A percentile compares a stretch with the other conserved stretches of the same genome.
Conservation (phyloP, 1,140 invertebrate species). For the Augochlora pura region DNA sequence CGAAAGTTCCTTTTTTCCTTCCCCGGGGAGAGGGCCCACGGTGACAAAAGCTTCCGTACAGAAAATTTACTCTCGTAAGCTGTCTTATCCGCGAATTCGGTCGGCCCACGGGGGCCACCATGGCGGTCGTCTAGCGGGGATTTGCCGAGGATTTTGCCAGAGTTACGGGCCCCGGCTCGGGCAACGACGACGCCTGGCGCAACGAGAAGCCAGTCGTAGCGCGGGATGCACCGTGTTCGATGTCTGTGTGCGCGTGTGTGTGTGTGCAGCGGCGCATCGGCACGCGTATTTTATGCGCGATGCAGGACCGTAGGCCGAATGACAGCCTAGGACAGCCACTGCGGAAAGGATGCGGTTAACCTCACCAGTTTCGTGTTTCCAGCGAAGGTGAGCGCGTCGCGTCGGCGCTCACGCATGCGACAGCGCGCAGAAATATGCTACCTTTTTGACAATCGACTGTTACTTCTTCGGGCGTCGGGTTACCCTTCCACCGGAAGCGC, state of each 20-base stretch:
- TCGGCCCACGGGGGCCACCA: too few relatives aligned
- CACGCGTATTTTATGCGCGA: constrained; percentile 56
- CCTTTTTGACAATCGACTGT: not conserved
- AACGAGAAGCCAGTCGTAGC: constrained; percentile 25
- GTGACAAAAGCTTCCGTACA: not conserved
- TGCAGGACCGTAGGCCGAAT: constrained; percentile 49
- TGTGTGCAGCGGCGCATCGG: constrained; percentile 25
- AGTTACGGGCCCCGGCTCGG: not conserved
- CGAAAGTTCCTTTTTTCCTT: too few relatives aligned
- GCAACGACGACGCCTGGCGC: too few relatives aligned
- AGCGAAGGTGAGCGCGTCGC: constrained; percentile 46
- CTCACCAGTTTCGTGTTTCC: constrained; percentile 62
- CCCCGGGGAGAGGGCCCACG: too few relatives aligned
- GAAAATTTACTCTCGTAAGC: not conserved
- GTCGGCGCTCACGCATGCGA: not conserved
- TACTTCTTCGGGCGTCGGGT: not conserved
- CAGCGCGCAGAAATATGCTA: not conserved
- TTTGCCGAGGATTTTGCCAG: constrained; percentile 20
- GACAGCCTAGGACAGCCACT: constrained; percentile 34
- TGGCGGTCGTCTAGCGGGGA: not conserved
- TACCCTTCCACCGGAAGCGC: too few relatives aligned
- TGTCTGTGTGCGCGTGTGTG: too few relatives aligned
- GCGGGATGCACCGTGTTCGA: not conserved
- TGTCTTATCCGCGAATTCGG: constrained; percentile 10
- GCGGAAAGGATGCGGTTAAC: constrained; percentile 64